These are phyloP conservation scores for Ailuropoda melanoleuca DNA, from an alignment of 2,113 vertebrate species.

Conservation along the genomic window DNA sequence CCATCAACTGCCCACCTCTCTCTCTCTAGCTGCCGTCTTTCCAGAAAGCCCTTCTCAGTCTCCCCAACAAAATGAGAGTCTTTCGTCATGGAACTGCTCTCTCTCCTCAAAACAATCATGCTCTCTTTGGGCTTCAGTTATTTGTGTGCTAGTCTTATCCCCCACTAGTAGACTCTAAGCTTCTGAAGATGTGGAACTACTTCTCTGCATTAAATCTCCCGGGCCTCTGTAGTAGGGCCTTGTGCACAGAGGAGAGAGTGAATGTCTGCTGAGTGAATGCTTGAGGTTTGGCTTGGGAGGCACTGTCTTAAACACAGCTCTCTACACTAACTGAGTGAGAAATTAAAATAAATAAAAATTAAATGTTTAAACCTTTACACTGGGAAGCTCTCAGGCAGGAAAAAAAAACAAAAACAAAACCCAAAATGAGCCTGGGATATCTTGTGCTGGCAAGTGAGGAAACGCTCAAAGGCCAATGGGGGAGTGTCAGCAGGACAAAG, in stretches of 20 bases:
- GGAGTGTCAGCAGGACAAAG: not conserved
- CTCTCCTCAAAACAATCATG: not conserved
- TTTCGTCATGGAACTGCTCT: not conserved
- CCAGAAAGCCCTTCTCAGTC: not conserved
- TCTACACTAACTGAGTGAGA: not conserved
- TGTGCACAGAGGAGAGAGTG: not conserved
- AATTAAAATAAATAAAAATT: not conserved
- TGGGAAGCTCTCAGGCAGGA: not conserved
- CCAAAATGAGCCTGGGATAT: not conserved
- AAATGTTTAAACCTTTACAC: not conserved
- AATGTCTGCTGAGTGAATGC: not conserved
- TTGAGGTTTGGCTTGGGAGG: not conserved
- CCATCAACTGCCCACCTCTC: not conserved
- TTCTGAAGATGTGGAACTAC: not conserved
- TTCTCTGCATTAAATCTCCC: not conserved
- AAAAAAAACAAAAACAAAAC: not conserved
- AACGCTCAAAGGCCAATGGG: not conserved
- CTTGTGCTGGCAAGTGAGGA: not conserved
- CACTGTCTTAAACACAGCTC: not conserved
- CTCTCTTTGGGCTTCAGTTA: not conserved
- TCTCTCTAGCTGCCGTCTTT: not conserved
- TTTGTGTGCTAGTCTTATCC: not conserved
- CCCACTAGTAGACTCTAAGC: not conserved
- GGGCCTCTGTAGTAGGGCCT: not conserved
- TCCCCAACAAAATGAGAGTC: not conserved